Percentiles rank a stretch among this genome's conserved stretches.
Conservation (phyloP, 30 jellyfish, hydroid and myxozoan species). For the Turritopsis rubra region DNA sequence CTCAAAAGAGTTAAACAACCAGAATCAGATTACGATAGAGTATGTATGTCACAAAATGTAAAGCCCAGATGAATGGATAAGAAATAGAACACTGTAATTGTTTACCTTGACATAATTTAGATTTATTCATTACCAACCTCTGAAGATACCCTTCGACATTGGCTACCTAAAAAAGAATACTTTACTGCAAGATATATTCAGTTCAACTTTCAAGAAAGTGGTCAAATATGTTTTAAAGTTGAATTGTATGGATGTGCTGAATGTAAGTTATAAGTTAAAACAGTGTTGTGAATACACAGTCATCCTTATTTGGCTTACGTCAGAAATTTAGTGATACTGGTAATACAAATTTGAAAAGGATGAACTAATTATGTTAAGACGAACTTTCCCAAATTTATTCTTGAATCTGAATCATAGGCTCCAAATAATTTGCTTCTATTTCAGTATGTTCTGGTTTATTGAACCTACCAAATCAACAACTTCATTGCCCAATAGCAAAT, state of each 20-base stretch:
- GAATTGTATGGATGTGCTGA: slow-evolving; percentile 22
- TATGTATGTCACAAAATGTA: too few species aligned
- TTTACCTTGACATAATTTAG: background rate
- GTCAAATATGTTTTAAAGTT: background rate
- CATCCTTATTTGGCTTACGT: too few species aligned
- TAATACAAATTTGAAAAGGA: too few species aligned
- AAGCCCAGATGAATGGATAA: too few species aligned
- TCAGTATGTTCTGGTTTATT: background rate
- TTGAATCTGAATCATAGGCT: too few species aligned
- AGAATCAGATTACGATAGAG: background rate
- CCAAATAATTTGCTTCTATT: background rate
- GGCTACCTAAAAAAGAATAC: background rate
- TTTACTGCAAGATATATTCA: background rate
- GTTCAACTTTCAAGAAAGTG: background rate
- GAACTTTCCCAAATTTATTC: too few species aligned
- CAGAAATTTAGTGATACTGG: too few species aligned
- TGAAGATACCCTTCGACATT: background rate
- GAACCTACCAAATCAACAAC: background rate
- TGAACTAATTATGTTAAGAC: too few species aligned
- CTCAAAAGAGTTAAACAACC: background rate
- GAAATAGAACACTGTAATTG: too few species aligned
- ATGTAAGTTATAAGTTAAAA: background rate
- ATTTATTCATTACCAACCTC: background rate
- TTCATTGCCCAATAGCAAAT: background rate
- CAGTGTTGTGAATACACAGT: too few species aligned